Conservation (phyloP, 2,888 invertebrate genomes). For the Synanthedon andrenaeformis region DNA sequence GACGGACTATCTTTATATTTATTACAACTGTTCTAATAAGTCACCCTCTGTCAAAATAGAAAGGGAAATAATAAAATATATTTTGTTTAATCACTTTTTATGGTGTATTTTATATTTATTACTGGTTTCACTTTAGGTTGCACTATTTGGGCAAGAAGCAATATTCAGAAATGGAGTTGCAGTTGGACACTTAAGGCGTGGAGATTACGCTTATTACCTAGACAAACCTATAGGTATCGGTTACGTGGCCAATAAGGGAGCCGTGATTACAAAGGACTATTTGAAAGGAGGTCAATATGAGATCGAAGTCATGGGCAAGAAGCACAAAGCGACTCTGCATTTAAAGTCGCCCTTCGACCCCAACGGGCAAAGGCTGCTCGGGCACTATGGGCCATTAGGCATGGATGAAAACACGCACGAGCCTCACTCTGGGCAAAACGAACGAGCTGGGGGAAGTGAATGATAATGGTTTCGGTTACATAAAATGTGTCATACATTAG, state of each 20-base stretch:
- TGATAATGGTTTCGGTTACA: conserved; percentile 29
- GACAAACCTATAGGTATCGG: conserved; percentile 70
- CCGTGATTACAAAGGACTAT: conserved; percentile 74
- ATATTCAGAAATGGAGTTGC: conserved; percentile 82
- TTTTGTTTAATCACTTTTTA: too few species aligned
- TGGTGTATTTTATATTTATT: too few species aligned
- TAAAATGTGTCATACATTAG: too few species aligned
- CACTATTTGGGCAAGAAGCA: conserved; percentile 88
- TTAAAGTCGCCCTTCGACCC: conserved; percentile 87
- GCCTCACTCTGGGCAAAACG: conserved; percentile 58
- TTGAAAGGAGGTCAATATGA: conserved; percentile 80
- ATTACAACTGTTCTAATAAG: too few species aligned
- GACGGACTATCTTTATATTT: too few species aligned
- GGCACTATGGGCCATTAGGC: conserved; percentile 69
- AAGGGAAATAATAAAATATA: too few species aligned
- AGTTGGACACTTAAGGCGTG: conserved; percentile 85
- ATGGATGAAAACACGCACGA: conserved; percentile 55
- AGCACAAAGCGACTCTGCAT: conserved; percentile 77
- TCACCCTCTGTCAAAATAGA: too few species aligned
- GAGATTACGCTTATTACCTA: conserved; percentile 77
- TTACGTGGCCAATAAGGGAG: conserved; percentile 71
- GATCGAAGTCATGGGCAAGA: conserved; percentile 83
- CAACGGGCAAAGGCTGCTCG: conserved; percentile 77
- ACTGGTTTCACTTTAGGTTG: conserved; percentile 48
- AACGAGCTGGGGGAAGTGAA: conserved; percentile 61